These are phyloP conservation scores for Lepidocyrtoides sp. DNA, from an alignment of 2,888 invertebrate species.

Conservation along the genomic window DNA sequence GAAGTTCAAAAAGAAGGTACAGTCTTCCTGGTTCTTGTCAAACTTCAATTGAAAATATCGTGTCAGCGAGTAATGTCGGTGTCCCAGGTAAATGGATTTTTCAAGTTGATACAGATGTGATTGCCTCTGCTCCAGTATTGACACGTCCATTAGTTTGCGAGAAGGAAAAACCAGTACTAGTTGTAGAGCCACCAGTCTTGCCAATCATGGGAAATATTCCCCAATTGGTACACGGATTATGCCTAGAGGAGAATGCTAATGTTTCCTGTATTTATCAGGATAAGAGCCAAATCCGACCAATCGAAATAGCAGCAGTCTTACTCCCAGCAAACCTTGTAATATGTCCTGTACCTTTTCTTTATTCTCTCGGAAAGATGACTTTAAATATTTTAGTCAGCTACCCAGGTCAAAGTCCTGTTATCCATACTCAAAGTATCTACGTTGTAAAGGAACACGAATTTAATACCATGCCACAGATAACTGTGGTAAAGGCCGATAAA, in stretches of 20 bases:
- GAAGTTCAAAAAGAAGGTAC: constrained; percentile 65
- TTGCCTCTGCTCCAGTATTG: not conserved
- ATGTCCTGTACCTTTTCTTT: not conserved
- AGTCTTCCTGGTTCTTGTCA: constrained; percentile 69
- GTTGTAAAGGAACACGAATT: constrained; percentile 24
- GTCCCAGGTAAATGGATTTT: constrained; percentile 77
- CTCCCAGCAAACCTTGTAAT: not conserved
- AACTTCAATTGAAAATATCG: constrained; percentile 33
- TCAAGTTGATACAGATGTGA: constrained; percentile 54
- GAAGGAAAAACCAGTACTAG: not conserved
- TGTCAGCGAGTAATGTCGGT: constrained; percentile 57
- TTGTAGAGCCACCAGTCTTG: constrained; percentile 1
- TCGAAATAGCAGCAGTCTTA: not conserved
- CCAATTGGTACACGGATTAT: not conserved
- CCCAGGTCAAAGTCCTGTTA: not conserved
- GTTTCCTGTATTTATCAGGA: not conserved
- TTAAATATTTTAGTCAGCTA: not conserved
- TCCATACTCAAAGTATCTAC: not conserved
- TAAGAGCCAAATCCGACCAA: not conserved
- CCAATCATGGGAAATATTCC: not conserved
- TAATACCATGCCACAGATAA: not conserved
- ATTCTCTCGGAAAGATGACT: not conserved
- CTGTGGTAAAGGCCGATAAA: not conserved
- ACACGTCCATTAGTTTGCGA: not conserved
- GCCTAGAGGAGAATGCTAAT: not conserved